A percentile compares a stretch with the other conserved stretches of the same genome.
phyloP scores from a whole-genome alignment of 2,888 invertebrate species.

The Drosophila setosimentum region DNA sequence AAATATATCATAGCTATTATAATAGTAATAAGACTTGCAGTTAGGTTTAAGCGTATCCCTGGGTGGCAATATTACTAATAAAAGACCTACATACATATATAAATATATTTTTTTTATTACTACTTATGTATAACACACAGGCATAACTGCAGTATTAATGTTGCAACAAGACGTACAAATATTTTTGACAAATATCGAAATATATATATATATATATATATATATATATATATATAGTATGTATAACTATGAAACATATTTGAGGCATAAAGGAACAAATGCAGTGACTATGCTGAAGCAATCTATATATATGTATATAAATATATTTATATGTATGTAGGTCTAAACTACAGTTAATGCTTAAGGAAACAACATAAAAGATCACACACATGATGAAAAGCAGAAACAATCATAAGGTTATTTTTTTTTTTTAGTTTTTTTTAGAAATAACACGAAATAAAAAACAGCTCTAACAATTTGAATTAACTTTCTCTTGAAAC shows the following conservation, averaged over 20 bases:
- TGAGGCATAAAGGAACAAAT: slow-evolving; percentile 34
- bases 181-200: too few relatives aligned
- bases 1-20: slow-evolving; percentile 24
- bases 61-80: slow-evolving; percentile 40
- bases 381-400: slow-evolving; percentile 42
- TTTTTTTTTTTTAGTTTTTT: background rate
- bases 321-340: background rate
- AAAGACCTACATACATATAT: too few relatives aligned
- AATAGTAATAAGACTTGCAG: slow-evolving; percentile 40
- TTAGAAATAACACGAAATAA: background rate
- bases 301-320: background rate
- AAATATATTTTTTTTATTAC: too few relatives aligned
- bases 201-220: too few relatives aligned
- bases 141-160: too few relatives aligned
- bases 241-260: slow-evolving; percentile 11
- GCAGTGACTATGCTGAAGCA: slow-evolving; percentile 40
- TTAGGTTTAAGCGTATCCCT: slow-evolving; percentile 50
- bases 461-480: slow-evolving; percentile 12
- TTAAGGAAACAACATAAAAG: slow-evolving; percentile 37
- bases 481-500: slow-evolving; percentile 10
- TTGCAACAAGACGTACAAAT: too few relatives aligned
- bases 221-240: slow-evolving; percentile 7
- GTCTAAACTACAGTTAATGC: slow-evolving; percentile 15
- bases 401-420: slow-evolving; percentile 6
- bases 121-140: too few relatives aligned